phyloP scores from a whole-genome alignment of 2,888 invertebrate species.

The Tipula lateralis region DNA sequence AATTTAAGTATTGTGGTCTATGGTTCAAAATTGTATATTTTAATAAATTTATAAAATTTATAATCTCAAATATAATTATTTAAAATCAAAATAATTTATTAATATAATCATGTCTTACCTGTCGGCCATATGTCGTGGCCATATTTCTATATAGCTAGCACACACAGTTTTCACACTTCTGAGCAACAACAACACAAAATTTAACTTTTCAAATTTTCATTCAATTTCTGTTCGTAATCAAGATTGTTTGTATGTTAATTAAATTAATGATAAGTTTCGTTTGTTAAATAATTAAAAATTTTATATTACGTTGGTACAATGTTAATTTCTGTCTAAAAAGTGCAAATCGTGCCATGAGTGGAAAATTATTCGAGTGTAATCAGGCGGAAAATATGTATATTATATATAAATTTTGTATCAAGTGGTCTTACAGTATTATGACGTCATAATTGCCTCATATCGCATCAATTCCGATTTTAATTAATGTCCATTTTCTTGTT shows the following conservation, averaged over 20 bases:
- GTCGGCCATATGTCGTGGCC: constrained; percentile 34
- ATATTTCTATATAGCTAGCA: constrained; percentile 26
- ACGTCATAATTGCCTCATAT: background rate
- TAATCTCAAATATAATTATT: no score
- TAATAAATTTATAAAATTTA: no score
- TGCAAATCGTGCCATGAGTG: background rate
- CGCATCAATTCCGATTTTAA: background rate
- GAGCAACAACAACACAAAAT: background rate
- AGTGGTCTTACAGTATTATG: background rate
- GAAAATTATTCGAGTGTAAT: background rate
- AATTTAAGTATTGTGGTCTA: no score
- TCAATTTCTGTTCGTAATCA: background rate
- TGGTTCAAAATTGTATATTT: no score
- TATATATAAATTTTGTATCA: background rate
- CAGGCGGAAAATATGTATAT: background rate
- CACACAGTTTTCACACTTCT: constrained; percentile 12
- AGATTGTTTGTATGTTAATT: background rate
- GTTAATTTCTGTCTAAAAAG: background rate
- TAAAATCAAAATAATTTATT: background rate
- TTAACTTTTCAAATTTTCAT: background rate
- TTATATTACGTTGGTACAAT: background rate
- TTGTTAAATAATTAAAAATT: background rate
- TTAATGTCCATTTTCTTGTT: background rate
- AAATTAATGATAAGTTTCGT: constrained; percentile 19
- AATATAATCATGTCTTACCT: no score